Base-by-base conservation (phyloP, 2,797 vertebrate genomes). In the Bradypus variegatus region DNA sequence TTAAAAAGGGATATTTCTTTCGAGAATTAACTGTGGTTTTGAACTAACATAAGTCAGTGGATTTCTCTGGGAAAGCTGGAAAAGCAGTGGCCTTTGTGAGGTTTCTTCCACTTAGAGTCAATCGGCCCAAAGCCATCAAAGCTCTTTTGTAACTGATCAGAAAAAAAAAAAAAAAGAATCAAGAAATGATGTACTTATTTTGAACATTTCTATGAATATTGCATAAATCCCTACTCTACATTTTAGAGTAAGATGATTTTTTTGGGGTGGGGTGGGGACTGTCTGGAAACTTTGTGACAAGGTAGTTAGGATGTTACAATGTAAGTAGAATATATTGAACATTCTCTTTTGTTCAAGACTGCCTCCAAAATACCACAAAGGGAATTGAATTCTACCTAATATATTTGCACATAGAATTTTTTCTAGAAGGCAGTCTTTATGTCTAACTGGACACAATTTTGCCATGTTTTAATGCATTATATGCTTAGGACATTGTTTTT, bases 61-160 rank as follows among this genome's bases (percentile, higher is more conserved):
- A 23, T 93, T 93, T 94, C 76, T 75, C 21, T 78, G n/a, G 29
- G 14, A 45, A 91, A 92, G 16, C 14, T 38, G 90, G 86, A 50
- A 45, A 41, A 65, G 19, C 19, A 58, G 16, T 36, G 45, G 2
- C 27, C 41, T 91, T 80, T 62, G 55, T 38, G 55, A 83, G 38
- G 8, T 25, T 88, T 2, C 5, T 85, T 8, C n/a, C 6, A 58
- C 25, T 10, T 78, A 15, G 27, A 65, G 5, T n/a, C 21, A 11
- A 62, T 69, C 27, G 70, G 25, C 38, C 91, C 31, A 82, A 0
- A 72, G 23, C 76, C 78, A 77, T 55, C 48, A 76, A 33, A 92
- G 11, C 18, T 92, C 45, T 80, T 41, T 77, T 93, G 87, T 90
- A 90, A 93, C 89, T 81, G 29, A 81, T 64, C 27, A 79, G 86